Evolutionary conservation across 2,888 invertebrate genomes (phyloP), one percentile per base, ranked within the genome.

Genomic region (Pollenia angustigena): DNA sequence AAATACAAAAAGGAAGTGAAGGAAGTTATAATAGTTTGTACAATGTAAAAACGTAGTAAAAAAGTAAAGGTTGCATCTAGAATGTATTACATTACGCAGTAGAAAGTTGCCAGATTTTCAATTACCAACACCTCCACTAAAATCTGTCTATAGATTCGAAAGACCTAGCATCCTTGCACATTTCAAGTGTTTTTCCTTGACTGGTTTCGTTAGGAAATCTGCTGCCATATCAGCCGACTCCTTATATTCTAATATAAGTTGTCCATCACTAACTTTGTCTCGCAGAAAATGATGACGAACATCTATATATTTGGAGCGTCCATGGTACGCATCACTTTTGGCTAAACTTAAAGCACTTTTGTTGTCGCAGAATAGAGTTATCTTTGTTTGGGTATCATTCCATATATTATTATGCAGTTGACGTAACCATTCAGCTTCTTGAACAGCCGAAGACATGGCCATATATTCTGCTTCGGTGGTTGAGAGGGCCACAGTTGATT

Each of bases 351-450:
- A 32, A 12, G 75, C 75, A 18, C 75, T 62, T 76, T 88, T 64
- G 48, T 85, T 88, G 64, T 88, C 87, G 32, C 88, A 87, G 44
- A 10, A 81, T 48, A 88, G 66, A 6, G 32, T 69, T 8, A 78
- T 56, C 14, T 23, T 71, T 42, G 52, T 40, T n/a, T 58, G 40
- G 4, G 32, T 9, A n/a, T 14, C 12, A 32, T 72, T 46, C n/a
- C 40, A 62, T 18, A 87, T 52, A 11, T 87, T 85, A 4, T 54
- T 23, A 23, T 23, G 12, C 6, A 88, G 54, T 54, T 88, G 87
- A 60, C 85, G 79, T 32, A 88, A 42, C 82, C 87, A 88, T 16
- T 79, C 56, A 50, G 87, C 85, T 58, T 89, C 86, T 54, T 87
- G 85, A 0, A 81, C 75, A 4, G 85, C 82, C 12, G 23, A 23